Conservation (phyloP, 2,797 vertebrate species). For the Caiman crocodilus region DNA sequence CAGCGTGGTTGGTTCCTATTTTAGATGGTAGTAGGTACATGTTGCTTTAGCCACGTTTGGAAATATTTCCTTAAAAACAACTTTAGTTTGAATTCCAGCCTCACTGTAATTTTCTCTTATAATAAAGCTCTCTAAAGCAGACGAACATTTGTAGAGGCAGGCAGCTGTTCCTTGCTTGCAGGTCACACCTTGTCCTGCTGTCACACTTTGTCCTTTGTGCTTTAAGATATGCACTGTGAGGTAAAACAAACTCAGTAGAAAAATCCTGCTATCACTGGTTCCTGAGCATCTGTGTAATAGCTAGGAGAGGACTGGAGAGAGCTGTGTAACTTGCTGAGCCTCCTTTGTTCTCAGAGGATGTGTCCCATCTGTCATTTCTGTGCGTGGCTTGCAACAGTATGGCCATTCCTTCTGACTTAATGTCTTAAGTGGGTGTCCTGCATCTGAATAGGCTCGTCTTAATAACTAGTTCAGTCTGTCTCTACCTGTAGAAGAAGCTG, state of each 20-base stretch:
- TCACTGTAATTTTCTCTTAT: conserved; percentile 36
- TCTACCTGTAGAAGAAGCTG: background rate
- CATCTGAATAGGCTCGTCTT: background rate
- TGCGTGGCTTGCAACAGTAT: fast-evolving
- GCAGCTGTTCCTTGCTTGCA: background rate
- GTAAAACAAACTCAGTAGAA: background rate
- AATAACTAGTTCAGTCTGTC: background rate
- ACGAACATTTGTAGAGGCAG: background rate
- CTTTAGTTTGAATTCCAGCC: background rate
- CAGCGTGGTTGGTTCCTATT: no score
- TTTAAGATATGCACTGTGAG: background rate
- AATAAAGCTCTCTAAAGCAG: conserved; percentile 18
- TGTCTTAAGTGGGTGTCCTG: background rate
- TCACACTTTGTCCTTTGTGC: no score
- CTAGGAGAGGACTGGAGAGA: background rate
- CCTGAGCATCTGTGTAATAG: background rate
- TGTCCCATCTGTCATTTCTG: background rate
- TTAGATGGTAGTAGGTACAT: no score
- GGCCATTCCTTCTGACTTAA: background rate
- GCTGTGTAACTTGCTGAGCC: fast-evolving
- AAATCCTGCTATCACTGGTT: fast-evolving
- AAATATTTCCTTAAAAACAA: background rate
- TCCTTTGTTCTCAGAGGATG: background rate
- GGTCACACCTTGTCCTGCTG: background rate
- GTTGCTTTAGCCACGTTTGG: no score